Percentiles rank a stretch among this genome's conserved stretches.
Evolutionary conservation across 2,113 vertebrate species (phyloP).

Genomic region (Charina bottae): DNA sequence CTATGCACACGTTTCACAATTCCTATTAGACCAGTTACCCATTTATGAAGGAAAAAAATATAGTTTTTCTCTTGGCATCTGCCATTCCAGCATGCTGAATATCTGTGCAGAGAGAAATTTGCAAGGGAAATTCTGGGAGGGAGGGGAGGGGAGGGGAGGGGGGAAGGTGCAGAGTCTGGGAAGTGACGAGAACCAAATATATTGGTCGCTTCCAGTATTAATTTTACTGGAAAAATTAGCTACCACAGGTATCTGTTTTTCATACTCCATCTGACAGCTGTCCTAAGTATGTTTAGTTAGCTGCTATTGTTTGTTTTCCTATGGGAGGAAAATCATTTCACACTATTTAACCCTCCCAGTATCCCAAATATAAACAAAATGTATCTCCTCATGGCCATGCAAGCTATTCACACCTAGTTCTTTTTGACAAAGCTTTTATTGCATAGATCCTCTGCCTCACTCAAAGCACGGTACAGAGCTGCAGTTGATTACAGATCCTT

Average conservation of each 20-base stretch:
- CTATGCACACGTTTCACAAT: not conserved
- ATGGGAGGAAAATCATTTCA: constrained; percentile 6
- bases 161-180: not conserved
- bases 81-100: not conserved
- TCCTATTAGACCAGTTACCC: not conserved
- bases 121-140: not conserved
- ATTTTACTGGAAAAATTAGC: constrained; percentile 15
- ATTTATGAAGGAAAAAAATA: not conserved
- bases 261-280: not conserved
- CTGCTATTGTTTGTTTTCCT: not conserved
- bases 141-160: not conserved
- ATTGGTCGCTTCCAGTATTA: not conserved
- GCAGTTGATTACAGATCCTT: not conserved
- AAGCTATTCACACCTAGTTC: not conserved
- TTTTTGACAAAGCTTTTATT: not conserved
- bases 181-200: not conserved
- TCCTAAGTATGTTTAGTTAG: not conserved
- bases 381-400: not conserved
- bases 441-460: not conserved
- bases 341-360: not conserved
- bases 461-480: not conserved
- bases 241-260: not conserved
- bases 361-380: constrained; percentile 19
- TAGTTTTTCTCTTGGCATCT: not conserved
- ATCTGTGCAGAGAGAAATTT: not conserved